Evolutionary conservation across 2,113 vertebrate genomes (phyloP).

Genomic region (Felis catus): DNA sequence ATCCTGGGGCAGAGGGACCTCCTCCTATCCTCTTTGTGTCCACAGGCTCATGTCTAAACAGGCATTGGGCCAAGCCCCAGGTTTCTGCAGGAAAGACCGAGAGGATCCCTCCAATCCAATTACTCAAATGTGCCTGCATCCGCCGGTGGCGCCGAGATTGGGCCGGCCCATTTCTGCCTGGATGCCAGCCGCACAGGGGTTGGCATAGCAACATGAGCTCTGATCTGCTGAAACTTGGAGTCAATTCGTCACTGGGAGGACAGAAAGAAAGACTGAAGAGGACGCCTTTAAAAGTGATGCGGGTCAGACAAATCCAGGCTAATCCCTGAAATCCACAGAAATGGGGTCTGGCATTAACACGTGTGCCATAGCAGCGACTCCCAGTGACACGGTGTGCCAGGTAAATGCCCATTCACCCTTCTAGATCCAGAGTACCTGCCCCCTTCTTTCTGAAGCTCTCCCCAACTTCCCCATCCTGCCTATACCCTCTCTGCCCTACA

Average conservation of each 20-base stretch:
- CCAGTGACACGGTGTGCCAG: background rate
- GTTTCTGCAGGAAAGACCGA: slow-evolving; percentile 49
- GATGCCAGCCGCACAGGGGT: slow-evolving; percentile 74
- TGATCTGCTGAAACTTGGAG: slow-evolving; percentile 64
- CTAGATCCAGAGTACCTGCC: background rate
- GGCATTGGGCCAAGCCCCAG: slow-evolving; percentile 14
- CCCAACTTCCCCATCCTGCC: background rate
- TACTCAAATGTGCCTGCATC: slow-evolving; percentile 56
- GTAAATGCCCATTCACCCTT: background rate
- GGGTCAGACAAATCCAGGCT: slow-evolving; percentile 48
- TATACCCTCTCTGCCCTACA: background rate
- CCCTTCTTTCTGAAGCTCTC: background rate
- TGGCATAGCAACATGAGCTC: slow-evolving; percentile 85
- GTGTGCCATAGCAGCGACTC: background rate
- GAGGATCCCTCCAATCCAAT: slow-evolving; percentile 63
- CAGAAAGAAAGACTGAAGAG: slow-evolving; percentile 53
- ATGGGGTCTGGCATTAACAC: background rate
- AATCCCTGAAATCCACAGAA: slow-evolving; percentile 41
- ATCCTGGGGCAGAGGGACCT: background rate
- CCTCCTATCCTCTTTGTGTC: background rate
- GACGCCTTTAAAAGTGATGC: slow-evolving; percentile 62
- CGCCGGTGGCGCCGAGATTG: slow-evolving; percentile 25
- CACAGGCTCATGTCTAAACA: slow-evolving; percentile 16
- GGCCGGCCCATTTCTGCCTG: slow-evolving; percentile 77
- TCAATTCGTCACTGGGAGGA: slow-evolving; percentile 63